Evolutionary conservation across 2,113 vertebrate species (phyloP).

Genomic region (Ictidomys tridecemlineatus): DNA sequence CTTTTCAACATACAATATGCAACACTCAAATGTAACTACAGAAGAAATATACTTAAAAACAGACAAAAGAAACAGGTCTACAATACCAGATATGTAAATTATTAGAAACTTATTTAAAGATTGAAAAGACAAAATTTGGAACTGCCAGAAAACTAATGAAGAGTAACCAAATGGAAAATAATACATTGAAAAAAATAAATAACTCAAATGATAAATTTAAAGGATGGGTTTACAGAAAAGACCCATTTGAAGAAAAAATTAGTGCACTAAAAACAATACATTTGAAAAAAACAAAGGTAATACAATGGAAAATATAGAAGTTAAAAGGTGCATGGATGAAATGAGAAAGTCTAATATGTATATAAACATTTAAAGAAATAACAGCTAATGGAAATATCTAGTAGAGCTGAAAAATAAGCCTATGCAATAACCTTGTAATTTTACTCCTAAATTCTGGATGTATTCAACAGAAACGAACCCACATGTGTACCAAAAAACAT

Average conservation of each 20-base stretch:
- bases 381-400: neutral
- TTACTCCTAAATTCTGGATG: neutral
- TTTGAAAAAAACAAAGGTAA: neutral
- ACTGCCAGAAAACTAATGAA: neutral
- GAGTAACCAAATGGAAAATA: neutral
- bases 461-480: neutral
- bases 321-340: neutral
- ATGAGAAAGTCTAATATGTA: neutral
- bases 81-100: neutral
- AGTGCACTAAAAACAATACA: neutral
- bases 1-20: neutral
- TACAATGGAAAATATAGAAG: neutral
- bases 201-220: slow-evolving; percentile 1
- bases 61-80: neutral
- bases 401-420: neutral
- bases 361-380: neutral
- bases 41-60: neutral
- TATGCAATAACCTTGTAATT: neutral
- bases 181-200: neutral
- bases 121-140: slow-evolving; percentile 37
- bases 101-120: neutral
- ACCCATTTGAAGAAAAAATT: neutral
- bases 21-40: slow-evolving; percentile 9
- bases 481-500: neutral
- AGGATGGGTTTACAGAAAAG: slow-evolving; percentile 3